phyloP scores from a whole-genome alignment of 2,113 vertebrate species.

The Mirza zaza region DNA sequence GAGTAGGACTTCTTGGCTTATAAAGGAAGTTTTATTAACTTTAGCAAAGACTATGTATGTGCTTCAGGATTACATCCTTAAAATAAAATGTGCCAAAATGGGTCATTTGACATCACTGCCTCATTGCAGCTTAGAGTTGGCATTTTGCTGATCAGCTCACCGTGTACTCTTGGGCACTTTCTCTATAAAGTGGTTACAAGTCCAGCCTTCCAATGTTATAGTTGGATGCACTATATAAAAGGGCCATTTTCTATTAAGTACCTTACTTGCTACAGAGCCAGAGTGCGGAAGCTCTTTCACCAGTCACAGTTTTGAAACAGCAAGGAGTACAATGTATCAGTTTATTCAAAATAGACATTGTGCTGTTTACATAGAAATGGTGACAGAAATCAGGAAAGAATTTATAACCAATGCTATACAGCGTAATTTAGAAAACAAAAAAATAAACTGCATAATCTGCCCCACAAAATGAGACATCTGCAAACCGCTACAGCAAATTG shows the following conservation, averaged over 20 bases:
- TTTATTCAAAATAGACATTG: not conserved
- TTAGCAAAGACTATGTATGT: slow-evolving; percentile 35
- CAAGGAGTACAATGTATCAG: not conserved
- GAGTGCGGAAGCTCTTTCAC: slow-evolving; percentile 43
- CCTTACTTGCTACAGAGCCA: slow-evolving; percentile 23
- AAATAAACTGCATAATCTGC: slow-evolving; percentile 38
- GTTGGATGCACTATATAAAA: slow-evolving; percentile 30
- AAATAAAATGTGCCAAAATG: slow-evolving; percentile 64
- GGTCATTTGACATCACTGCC: slow-evolving; percentile 68
- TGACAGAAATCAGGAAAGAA: slow-evolving; percentile 10
- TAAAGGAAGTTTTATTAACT: slow-evolving; percentile 69
- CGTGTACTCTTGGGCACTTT: slow-evolving; percentile 14
- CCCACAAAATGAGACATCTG: slow-evolving; percentile 81
- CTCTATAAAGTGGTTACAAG: slow-evolving; percentile 55
- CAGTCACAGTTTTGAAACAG: slow-evolving; percentile 40
- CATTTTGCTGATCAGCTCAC: slow-evolving; percentile 53
- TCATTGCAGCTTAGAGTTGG: slow-evolving; percentile 58
- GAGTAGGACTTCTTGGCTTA: slow-evolving; percentile 53
- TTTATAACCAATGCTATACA: not conserved
- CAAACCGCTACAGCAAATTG: slow-evolving; percentile 77
- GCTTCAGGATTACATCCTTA: slow-evolving; percentile 19
- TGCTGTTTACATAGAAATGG: not conserved
- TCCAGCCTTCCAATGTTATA: not conserved
- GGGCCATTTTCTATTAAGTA: slow-evolving; percentile 41
- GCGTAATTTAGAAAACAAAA: not conserved